Conservation (phyloP, 2,797 vertebrate genomes). For the Molossus alvarezi region DNA sequence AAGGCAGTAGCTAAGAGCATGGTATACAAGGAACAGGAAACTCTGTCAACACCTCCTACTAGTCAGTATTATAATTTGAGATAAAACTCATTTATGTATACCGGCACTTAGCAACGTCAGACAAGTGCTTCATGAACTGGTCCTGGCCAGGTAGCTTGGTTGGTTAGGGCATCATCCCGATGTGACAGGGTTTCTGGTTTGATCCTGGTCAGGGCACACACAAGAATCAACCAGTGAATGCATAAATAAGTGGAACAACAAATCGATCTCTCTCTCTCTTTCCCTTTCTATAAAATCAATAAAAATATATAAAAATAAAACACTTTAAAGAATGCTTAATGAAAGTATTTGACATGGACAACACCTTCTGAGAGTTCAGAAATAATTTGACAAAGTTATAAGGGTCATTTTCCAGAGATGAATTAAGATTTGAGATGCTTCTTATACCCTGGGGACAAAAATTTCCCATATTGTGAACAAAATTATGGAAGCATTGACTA, state of each 20-base stretch:
- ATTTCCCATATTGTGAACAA: neutral
- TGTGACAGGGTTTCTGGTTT: too few species aligned
- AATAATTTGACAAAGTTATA: neutral
- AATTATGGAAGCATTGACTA: neutral
- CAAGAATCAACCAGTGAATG: too few species aligned
- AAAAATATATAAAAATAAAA: too few species aligned
- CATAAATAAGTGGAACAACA: too few species aligned
- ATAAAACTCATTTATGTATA: neutral
- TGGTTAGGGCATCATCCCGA: too few species aligned
- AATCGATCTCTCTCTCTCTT: too few species aligned
- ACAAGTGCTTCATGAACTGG: neutral
- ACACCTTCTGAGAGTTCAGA: neutral
- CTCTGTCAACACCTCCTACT: rapidly evolving
- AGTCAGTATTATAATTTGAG: neutral
- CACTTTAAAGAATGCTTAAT: neutral
- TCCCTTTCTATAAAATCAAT: too few species aligned
- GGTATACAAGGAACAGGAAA: neutral
- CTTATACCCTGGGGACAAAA: neutral
- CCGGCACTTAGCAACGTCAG: neutral
- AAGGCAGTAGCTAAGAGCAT: neutral
- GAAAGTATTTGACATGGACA: neutral
- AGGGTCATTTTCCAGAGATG: neutral
- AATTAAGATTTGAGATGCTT: neutral
- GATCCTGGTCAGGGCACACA: too few species aligned
- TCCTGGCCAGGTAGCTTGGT: too few species aligned